Evolutionary conservation across 2,113 vertebrate genomes (phyloP).

Genomic region (Girardinichthys multiradiatus): DNA sequence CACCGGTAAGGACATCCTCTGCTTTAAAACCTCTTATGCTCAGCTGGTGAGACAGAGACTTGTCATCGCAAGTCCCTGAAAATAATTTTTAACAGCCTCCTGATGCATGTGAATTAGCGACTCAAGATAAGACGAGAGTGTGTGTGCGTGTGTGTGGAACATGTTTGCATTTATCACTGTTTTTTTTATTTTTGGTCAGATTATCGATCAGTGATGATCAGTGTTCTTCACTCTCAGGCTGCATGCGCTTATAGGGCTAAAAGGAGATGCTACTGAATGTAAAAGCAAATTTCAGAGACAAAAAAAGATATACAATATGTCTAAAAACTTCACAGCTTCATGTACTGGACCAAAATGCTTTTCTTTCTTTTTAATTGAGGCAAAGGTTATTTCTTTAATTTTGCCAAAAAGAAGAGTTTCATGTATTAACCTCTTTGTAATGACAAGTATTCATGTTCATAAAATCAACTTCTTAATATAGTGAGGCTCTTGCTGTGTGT

Average conservation of each 20-base stretch:
- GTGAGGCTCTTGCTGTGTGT: conserved; percentile 14
- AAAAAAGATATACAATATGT: conserved; percentile 41
- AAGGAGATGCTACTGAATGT: conserved; percentile 83
- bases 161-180: conserved; percentile 52
- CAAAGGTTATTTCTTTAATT: conserved; percentile 39
- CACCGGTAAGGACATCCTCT: conserved; percentile 25
- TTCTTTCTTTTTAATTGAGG: conserved; percentile 2
- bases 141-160: conserved; percentile 23
- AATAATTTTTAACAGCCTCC: conserved; percentile 56
- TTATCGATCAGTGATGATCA: conserved; percentile 14
- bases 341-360: conserved; percentile 78
- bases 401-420: conserved; percentile 53
- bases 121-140: conserved; percentile 28
- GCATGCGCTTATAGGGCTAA: conserved; percentile 81
- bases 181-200: conserved; percentile 10
- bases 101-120: conserved; percentile 65
- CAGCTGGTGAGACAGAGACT: conserved; percentile 1
- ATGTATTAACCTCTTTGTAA: conserved; percentile 73
- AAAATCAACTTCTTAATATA: conserved; percentile 69
- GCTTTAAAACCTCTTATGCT: conserved; percentile 38
- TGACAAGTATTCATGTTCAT: conserved; percentile 73
- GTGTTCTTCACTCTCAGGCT: conserved; percentile 74
- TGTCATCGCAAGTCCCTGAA: conserved; percentile 20
- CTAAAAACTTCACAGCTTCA: conserved; percentile 53
- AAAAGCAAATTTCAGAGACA: conserved; percentile 66